phyloP scores from a whole-genome alignment of 2,113 vertebrate genomes.

The Brienomyrus longianalis region DNA sequence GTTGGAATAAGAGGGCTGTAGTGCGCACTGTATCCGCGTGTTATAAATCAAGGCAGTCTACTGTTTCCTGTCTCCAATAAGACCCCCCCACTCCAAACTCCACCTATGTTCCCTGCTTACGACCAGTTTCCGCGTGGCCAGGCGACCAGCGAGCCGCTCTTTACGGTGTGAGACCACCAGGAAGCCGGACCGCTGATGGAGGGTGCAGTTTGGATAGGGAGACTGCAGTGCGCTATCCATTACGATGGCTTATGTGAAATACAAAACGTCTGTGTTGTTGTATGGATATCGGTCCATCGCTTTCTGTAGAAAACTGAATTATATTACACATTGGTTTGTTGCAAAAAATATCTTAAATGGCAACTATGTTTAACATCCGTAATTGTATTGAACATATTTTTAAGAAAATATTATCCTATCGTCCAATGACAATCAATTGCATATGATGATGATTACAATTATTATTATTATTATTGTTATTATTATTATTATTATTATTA shows the following conservation, averaged over 20 bases:
- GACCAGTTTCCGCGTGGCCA: constrained; percentile 54
- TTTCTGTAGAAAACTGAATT: background rate
- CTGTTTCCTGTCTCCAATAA: constrained; percentile 47
- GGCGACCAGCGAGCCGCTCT: background rate
- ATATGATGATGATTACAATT: background rate
- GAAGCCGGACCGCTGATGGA: background rate
- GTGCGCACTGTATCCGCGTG: background rate
- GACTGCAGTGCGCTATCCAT: background rate
- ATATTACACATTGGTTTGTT: background rate
- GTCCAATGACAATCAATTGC: background rate
- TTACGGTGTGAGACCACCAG: background rate
- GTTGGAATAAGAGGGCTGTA: background rate
- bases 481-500: background rate
- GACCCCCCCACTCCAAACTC: constrained; percentile 13
- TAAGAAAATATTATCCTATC: background rate
- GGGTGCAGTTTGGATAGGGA: background rate
- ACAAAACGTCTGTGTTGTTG: background rate
- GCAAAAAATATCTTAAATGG: background rate
- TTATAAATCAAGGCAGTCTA: constrained; percentile 10
- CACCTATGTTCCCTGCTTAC: constrained; percentile 42
- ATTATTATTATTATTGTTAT: background rate
- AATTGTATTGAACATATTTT: background rate
- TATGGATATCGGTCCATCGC: background rate
- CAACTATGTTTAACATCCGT: background rate
- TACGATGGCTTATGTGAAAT: background rate